Evolutionary conservation across 2,888 invertebrate genomes (phyloP).

Genomic region (Netelia inedita): DNA sequence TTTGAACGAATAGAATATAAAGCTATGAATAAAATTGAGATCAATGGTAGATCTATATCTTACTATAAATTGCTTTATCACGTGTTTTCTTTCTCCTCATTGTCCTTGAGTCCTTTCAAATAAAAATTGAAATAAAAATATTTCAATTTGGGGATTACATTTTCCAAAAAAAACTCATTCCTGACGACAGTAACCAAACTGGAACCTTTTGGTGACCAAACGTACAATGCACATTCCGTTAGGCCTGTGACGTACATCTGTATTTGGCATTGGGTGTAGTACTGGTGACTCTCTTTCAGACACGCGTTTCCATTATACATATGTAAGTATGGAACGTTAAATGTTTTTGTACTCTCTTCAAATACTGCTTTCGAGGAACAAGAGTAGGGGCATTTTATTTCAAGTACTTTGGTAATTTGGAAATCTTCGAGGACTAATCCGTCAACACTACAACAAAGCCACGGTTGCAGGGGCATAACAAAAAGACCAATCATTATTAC

Average conservation of each 20-base stretch:
- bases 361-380: conserved; percentile 58
- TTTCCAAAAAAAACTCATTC: conserved; percentile 36
- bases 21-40: conserved; percentile 8
- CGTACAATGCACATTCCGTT: conserved; percentile 27
- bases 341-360: conserved; percentile 22
- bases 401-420: conserved; percentile 58
- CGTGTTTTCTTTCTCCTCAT: conserved; percentile 12
- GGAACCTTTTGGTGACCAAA: conserved; percentile 33
- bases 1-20: conserved; percentile 1
- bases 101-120: conserved; percentile 17
- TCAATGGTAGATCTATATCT: conserved; percentile 8
- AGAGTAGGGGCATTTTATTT: conserved; percentile 69
- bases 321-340: conserved; percentile 51
- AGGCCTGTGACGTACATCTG: conserved; percentile 45
- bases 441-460: conserved; percentile 67
- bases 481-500: conserved; percentile 60
- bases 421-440: conserved; percentile 67
- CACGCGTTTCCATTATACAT: not conserved
- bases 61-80: not conserved
- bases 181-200: conserved; percentile 6
- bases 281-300: conserved; percentile 15
- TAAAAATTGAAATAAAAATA: conserved; percentile 33
- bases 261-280: conserved; percentile 42
- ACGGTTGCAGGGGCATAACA: conserved; percentile 61
- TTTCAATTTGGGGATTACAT: conserved; percentile 12